Conservation (phyloP, 2,888 invertebrate genomes). For the Papilio gigon region DNA sequence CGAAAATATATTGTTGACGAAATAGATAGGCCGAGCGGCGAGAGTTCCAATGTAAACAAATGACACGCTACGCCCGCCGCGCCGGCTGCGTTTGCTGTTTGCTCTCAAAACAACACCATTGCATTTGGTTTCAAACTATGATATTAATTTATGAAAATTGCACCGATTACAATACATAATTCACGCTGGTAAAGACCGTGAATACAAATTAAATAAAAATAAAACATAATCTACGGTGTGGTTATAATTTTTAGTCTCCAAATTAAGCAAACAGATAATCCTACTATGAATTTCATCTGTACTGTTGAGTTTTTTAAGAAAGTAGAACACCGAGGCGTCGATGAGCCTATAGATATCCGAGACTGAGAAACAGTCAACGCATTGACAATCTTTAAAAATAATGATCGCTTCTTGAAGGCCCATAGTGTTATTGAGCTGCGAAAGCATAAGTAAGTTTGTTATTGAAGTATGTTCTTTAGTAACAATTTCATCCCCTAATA, state of each 20-base stretch:
- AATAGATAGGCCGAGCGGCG: constrained; percentile 55
- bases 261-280: too few relatives aligned
- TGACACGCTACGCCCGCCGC: constrained; percentile 52
- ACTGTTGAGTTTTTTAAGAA: too few relatives aligned
- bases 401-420: too few relatives aligned
- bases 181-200: too few relatives aligned
- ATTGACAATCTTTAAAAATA: too few relatives aligned
- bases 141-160: constrained; percentile 13
- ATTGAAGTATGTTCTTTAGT: neutral
- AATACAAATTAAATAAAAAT: too few relatives aligned
- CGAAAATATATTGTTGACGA: constrained; percentile 63
- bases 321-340: too few relatives aligned
- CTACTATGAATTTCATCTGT: too few relatives aligned
- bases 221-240: too few relatives aligned
- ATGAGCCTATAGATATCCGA: too few relatives aligned
- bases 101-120: constrained; percentile 21
- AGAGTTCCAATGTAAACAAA: constrained; percentile 60
- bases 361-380: too few relatives aligned
- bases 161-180: neutral
- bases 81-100: constrained; percentile 43
- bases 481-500: constrained; percentile 26
- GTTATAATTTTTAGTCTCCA: too few relatives aligned
- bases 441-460: neutral
- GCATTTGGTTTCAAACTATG: neutral
- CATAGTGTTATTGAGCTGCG: neutral